Percentiles rank a stretch among this genome's conserved stretches.
phyloP scores from a whole-genome alignment of 1,140 invertebrate species.

The Drosophila sechellia region DNA sequence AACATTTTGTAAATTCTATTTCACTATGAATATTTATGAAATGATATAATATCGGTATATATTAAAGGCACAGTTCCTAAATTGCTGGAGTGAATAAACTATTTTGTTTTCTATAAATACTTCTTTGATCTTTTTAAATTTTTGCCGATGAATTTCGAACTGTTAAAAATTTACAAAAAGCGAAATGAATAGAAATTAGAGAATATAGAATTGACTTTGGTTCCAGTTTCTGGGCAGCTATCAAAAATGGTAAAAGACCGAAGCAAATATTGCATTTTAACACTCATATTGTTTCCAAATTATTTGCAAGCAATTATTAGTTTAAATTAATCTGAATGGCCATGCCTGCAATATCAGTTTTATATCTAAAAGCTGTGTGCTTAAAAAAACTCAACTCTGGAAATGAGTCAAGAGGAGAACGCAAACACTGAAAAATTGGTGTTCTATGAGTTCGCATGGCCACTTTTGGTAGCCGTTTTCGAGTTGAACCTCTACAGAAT shows the following conservation, averaged over 20 bases:
- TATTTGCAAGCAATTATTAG: no score
- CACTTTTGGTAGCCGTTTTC: not conserved
- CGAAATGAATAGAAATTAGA: not conserved
- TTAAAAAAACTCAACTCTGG: no score
- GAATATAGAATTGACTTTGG: not conserved
- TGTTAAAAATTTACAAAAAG: no score
- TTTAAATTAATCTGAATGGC: no score
- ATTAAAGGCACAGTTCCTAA: not conserved
- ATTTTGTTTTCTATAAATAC: slow-evolving; percentile 1
- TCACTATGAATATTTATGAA: slow-evolving; percentile 4
- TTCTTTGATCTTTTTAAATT: slow-evolving; percentile 1
- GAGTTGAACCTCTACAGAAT: not conserved
- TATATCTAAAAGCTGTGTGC: not conserved
- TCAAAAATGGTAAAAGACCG: not conserved
- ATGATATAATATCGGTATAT: not conserved
- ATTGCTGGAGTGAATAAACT: not conserved
- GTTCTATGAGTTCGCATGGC: slow-evolving; percentile 14
- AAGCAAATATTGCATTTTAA: no score
- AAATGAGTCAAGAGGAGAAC: not conserved
- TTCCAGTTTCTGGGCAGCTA: no score
- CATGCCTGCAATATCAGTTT: not conserved
- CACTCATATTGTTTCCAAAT: no score
- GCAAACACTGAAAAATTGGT: not conserved
- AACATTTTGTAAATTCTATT: not conserved
- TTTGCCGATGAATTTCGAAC: not conserved